Percentiles rank a stretch among this genome's conserved stretches.
These are phyloP conservation scores for Oryctolagus cuniculus DNA, from an alignment of 2,113 vertebrate species.

Conservation along the genomic window mOryCun1.1 NC_091438.1:140133501-140134000, in stretches of 20 bases:
- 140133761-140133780: not conserved
- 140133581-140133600: too few relatives aligned
- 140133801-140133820: not conserved
- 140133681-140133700: constrained; percentile 37
- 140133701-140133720: not conserved
- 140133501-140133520: too few relatives aligned
- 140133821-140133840: not conserved
- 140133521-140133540: too few relatives aligned
- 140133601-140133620: too few relatives aligned
- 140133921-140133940: not conserved
- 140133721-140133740: not conserved
- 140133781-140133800: not conserved
- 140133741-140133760: not conserved
- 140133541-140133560: too few relatives aligned
- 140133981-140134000: constrained; percentile 24
- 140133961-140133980: not conserved
- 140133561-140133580: too few relatives aligned
- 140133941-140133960: not conserved
- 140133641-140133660: too few relatives aligned
- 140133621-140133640: too few relatives aligned
- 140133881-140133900: not conserved
- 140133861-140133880: not conserved
- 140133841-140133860: not conserved
- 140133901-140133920: not conserved
- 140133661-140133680: not conserved